Conservation (phyloP, 1,140 invertebrate species). For the Hypothenemus hampei region DNA sequence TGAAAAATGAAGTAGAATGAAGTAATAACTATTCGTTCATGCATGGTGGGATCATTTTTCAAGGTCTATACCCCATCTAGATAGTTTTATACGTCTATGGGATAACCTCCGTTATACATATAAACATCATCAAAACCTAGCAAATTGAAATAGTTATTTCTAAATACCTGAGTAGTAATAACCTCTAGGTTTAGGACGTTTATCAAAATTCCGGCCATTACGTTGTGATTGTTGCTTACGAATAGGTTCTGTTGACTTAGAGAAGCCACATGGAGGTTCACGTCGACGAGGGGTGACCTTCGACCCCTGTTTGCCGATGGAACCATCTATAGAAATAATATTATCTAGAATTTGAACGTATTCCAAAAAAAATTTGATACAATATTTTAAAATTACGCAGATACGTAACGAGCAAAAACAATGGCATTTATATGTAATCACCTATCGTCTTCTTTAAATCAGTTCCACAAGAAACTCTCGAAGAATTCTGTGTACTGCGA, state of each 20-base stretch:
- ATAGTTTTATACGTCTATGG: no score
- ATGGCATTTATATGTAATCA: conserved; percentile 41
- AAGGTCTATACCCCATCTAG: no score
- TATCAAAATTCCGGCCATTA: conserved; percentile 57
- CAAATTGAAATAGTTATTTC: no score
- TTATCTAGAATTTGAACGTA: conserved; percentile 1
- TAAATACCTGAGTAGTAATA: conserved; percentile 50
- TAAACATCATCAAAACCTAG: no score
- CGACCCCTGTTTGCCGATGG: conserved; percentile 56
- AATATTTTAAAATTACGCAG: not conserved
- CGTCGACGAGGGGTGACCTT: conserved; percentile 55
- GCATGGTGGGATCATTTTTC: no score
- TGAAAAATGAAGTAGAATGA: no score
- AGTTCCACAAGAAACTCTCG: conserved; percentile 57
- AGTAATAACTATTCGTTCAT: no score
- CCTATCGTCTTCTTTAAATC: conserved; percentile 68
- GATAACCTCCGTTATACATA: no score
- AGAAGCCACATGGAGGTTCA: conserved; percentile 53
- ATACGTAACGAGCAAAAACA: conserved; percentile 17
- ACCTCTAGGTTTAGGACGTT: conserved; percentile 69
- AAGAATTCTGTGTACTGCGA: conserved; percentile 53
- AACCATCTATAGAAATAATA: conserved; percentile 54
- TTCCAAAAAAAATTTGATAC: not conserved
- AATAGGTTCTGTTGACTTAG: conserved; percentile 57
- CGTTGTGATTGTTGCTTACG: conserved; percentile 59